Conservation (phyloP, 2,797 vertebrate genomes). For the Notamacropus eugenii region DNA sequence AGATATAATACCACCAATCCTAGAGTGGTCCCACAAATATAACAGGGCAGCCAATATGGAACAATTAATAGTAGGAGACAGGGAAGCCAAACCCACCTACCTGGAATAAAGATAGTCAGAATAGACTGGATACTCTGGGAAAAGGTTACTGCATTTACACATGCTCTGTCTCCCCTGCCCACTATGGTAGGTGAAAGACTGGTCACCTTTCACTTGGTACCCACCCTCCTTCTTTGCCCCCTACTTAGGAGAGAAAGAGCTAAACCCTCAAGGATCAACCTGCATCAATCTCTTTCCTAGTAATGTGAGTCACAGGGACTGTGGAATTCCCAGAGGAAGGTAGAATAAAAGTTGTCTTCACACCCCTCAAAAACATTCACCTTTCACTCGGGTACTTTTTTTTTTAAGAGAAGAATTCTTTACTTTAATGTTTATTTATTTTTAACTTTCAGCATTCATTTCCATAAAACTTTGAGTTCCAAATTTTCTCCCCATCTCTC, state of each 20-base stretch:
- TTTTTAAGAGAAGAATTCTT: too few relatives aligned
- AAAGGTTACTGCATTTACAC: neutral
- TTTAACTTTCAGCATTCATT: too few relatives aligned
- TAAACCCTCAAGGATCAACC: neutral
- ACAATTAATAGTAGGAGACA: neutral
- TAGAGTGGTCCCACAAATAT: neutral
- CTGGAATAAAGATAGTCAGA: neutral
- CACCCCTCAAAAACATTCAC: neutral
- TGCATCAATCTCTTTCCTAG: neutral
- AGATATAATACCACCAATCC: neutral
- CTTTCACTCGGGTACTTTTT: neutral
- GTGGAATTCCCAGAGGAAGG: neutral
- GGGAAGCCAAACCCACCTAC: neutral
- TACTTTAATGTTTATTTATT: too few relatives aligned
- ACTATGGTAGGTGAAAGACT: too few relatives aligned
- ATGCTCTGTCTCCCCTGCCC: neutral
- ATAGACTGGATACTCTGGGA: neutral
- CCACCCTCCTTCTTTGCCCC: rapidly evolving
- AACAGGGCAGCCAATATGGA: neutral
- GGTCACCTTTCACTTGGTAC: neutral
- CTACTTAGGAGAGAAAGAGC: neutral
- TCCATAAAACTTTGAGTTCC: too few relatives aligned
- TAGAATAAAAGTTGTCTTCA: neutral
- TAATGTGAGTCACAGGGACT: neutral
- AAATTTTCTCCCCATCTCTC: too few relatives aligned